Base-by-base conservation (phyloP, 2,113 vertebrate genomes). In the Tringa solitaria region DNA sequence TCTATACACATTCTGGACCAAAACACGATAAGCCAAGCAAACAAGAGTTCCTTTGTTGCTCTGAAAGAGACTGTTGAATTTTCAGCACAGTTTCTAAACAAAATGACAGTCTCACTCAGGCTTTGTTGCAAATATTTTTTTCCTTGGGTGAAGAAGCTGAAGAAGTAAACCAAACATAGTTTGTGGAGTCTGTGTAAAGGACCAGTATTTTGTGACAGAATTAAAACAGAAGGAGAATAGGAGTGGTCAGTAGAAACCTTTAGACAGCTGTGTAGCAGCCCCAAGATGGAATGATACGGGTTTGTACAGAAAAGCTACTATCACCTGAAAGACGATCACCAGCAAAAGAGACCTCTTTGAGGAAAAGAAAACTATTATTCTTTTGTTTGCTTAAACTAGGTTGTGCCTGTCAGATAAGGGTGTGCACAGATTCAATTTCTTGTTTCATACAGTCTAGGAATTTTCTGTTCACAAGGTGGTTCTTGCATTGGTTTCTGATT, bases 1-100 rank as follows among this genome's bases (percentile, higher is more conserved):
- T 98, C 94, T 96, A 89, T 97, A 96, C 77, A 95, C 94, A 95
- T 93, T 96, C 77, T 94, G 93, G 90, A 95, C 89, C 87, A 97
- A 96, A 95, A 97, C 68, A 84, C 9, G 98, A 98, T 98, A 98
- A 98, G 97, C 93, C 77, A 97, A 94, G 94, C 86, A 96, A 98
- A 98, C 98, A 98, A 97, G 96, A 95, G 95, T 74, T 91, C 83
- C 94, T 98, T 98, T 98, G 98, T 98, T 95, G 77, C 74, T 24
- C 41, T 87, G 84, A 97, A 93, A 86, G 68, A 95, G 97, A 84
- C 89, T 73, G 85, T 61, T 84, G 77, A 90, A 56, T 94, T 97
- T 97, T 93, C 90, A 88, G 65, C 81, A 56, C 61, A 23, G 86
- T 93, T 97, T 97, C 96, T 95, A 95, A 94, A 96, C 96, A 96